phyloP scores from a whole-genome alignment of 2,888 invertebrate species.

The Tetropium fuscum region DNA sequence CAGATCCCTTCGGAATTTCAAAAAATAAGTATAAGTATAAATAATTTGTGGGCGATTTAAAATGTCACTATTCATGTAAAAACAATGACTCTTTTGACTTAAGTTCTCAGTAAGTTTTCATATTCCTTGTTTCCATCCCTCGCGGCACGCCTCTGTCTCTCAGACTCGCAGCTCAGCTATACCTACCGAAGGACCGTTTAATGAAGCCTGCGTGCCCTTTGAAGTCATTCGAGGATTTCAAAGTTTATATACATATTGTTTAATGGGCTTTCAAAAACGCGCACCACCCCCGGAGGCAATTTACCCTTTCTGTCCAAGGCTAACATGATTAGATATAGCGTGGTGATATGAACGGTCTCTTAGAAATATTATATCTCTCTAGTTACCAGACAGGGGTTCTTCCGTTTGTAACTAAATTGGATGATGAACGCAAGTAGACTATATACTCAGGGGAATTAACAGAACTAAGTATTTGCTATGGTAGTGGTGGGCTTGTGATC shows the following conservation, averaged over 20 bases:
- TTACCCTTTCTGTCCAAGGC: constrained; percentile 8
- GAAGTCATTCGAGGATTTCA: constrained; percentile 33
- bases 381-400: background rate
- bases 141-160: too few relatives aligned
- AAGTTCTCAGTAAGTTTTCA: too few relatives aligned
- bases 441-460: background rate
- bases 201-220: constrained; percentile 39
- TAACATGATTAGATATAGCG: constrained; percentile 5
- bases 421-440: constrained; percentile 1
- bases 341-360: background rate
- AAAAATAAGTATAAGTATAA: too few relatives aligned
- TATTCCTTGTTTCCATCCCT: too few relatives aligned
- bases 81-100: too few relatives aligned
- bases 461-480: background rate
- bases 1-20: too few relatives aligned
- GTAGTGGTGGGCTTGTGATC: too few relatives aligned
- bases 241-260: constrained; percentile 39
- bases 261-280: constrained; percentile 35
- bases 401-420: constrained; percentile 13
- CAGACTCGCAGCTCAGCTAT: too few relatives aligned
- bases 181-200: constrained; percentile 21
- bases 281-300: constrained; percentile 15
- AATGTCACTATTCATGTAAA: too few relatives aligned
- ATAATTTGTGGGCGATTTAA: too few relatives aligned
- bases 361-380: constrained; percentile 5